These are phyloP conservation scores for Simalia tracyae DNA, from an alignment of 2,797 vertebrate species.

Conservation along the genomic window DNA sequence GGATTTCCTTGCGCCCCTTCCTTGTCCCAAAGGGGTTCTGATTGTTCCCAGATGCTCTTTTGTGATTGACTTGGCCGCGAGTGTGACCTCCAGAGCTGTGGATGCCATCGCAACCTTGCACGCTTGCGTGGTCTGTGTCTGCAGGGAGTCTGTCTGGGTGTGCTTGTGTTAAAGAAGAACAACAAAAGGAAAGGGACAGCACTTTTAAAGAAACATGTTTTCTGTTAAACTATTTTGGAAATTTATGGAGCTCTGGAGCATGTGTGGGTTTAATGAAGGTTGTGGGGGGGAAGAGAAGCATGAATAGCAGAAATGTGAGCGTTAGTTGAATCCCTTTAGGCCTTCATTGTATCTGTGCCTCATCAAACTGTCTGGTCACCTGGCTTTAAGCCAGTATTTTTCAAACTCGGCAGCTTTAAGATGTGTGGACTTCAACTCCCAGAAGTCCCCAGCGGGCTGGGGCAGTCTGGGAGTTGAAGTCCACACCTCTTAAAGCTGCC, in stretches of 20 bases:
- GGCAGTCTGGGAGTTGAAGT: not conserved
- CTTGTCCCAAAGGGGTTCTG: not conserved
- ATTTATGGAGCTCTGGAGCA: conserved; percentile 70
- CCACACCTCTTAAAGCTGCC: not conserved
- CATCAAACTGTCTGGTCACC: not conserved
- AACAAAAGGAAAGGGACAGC: conserved; percentile 62
- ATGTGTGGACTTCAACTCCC: not conserved
- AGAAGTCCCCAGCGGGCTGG: not conserved
- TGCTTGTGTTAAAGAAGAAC: conserved; percentile 65
- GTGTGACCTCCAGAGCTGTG: not conserved
- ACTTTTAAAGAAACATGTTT: conserved; percentile 85
- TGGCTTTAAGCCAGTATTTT: not conserved
- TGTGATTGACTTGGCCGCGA: not conserved
- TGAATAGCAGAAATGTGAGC: conserved; percentile 27
- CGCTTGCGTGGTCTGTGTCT: conserved; percentile 62
- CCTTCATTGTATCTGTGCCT: not conserved
- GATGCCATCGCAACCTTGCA: not conserved
- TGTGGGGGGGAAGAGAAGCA: rapidly evolving
- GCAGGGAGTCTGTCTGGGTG: not conserved
- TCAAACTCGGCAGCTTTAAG: not conserved
- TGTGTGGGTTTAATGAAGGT: conserved; percentile 37
- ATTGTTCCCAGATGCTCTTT: not conserved
- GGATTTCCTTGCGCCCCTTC: not conserved
- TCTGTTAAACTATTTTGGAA: conserved; percentile 94
- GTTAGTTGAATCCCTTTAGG: not conserved